Base-by-base conservation (phyloP, 2,797 vertebrate species). In the Arctocebus calabarensis region DNA sequence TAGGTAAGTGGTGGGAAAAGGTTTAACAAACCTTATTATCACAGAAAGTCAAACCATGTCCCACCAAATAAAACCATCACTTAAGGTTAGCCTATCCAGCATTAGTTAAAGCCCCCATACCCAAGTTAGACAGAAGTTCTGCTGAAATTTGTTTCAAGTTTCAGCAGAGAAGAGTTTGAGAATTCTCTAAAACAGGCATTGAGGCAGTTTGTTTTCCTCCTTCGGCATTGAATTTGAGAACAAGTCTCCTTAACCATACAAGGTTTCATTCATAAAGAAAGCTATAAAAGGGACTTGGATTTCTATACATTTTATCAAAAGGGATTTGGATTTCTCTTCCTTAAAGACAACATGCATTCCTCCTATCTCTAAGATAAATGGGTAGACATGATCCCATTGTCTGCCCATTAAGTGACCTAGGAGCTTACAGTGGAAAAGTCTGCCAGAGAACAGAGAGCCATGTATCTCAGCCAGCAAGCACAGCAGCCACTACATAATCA, bases 211-310 rank as follows among this genome's bases (percentile, higher is more conserved):
- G 55, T 64, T 74, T n/a, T 57, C 59, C 84, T 91, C 75, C 32
- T 86, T 55, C 59, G 84, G 29, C 32, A 71, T 78, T 32, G 40
- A 71, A 70, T 94, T 59, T 92, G 45, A 95, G 43, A 90, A 95
- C 86, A 43, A 73, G 22, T 16, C 22, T 45, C 52, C 17, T 74
- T 16, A 88, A 70, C 19, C 68, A 29, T 2, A 79, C 29, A 52
- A 52, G 37, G 11, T 43, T 59, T 55, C 66, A 27, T 71, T 84
- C 40, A 93, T 70, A 82, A 77, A 34, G n/a, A 96, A 90, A 89
- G 62, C 32, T 85, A 57, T 87, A 90, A 93, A 94, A 61, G 25
- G 14, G n/a, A 22, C 17, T 70, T 91, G 14, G n/a, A 22, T 14
- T 70, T 91, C 74, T 29, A 27, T 78, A 37, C 68, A 48, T 71